A percentile compares a stretch with the other conserved stretches of the same genome.
Evolutionary conservation across 2,113 vertebrate genomes (phyloP).

Genomic region (Gallinago undulata): DNA sequence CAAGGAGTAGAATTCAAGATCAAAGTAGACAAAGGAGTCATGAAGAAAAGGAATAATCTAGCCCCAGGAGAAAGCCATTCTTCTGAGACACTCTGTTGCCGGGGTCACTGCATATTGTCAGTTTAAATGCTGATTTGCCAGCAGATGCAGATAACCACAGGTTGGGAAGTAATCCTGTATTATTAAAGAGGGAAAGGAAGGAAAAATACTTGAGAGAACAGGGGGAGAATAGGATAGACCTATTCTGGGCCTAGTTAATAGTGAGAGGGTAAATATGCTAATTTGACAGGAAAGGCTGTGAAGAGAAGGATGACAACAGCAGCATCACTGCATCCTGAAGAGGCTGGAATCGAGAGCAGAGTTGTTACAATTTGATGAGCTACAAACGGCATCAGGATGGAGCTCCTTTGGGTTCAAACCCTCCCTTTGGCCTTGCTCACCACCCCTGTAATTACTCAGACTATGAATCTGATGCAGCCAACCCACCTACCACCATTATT

Average conservation of each 20-base stretch:
- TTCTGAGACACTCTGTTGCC: neutral
- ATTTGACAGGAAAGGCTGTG: neutral
- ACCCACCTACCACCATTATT: neutral
- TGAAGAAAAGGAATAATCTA: neutral
- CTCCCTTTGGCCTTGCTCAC: neutral
- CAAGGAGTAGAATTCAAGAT: neutral
- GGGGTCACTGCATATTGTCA: neutral
- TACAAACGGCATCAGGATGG: neutral
- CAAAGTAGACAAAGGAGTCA: neutral
- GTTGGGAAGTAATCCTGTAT: neutral
- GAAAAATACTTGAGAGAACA: neutral
- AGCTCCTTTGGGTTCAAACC: neutral
- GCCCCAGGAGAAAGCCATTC: neutral
- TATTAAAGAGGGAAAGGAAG: neutral
- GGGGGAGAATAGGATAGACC: neutral
- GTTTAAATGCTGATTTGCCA: neutral
- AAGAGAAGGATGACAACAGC: neutral
- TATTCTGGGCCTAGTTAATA: neutral
- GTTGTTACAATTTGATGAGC: neutral
- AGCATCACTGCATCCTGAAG: neutral
- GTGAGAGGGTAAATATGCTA: neutral
- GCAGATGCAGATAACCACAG: neutral
- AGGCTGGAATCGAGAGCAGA: neutral
- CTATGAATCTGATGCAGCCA: neutral
- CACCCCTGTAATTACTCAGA: neutral